Percentiles rank a stretch among this genome's conserved stretches.
Conservation (phyloP, 1,140 invertebrate species). For the Andrena cerasifolii region DNA sequence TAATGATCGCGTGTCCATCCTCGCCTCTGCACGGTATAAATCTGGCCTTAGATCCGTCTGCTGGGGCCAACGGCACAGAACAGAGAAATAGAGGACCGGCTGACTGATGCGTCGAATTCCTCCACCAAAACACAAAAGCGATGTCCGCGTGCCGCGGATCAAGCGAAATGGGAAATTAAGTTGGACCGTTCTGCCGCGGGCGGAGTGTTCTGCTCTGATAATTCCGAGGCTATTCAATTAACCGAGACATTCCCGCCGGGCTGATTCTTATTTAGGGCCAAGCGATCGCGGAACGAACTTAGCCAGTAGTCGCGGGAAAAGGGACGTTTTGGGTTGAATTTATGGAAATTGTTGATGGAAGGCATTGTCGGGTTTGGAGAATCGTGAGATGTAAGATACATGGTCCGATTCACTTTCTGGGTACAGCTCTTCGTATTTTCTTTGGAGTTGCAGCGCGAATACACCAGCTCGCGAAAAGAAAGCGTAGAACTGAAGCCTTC, state of each 20-base stretch:
- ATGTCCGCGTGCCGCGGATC: conserved; percentile 1
- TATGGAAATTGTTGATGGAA: no score
- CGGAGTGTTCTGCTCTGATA: background rate
- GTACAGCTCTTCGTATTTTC: no score
- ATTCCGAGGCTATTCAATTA: background rate
- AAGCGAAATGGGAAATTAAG: conserved; percentile 35
- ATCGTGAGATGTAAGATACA: no score
- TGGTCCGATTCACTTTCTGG: no score
- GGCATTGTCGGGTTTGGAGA: no score
- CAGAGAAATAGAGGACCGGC: background rate
- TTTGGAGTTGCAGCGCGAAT: no score
- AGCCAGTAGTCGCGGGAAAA: background rate
- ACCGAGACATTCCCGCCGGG: background rate
- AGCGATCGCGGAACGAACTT: background rate
- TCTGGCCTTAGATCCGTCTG: background rate
- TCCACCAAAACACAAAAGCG: conserved; percentile 3
- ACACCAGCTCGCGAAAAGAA: no score
- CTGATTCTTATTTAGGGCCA: conserved; percentile 1
- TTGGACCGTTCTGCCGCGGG: background rate
- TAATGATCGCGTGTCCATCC: background rate
- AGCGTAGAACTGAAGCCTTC: no score
- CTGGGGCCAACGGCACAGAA: background rate
- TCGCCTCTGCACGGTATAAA: background rate
- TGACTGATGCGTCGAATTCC: conserved; percentile 16
- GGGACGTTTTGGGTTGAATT: background rate